phyloP scores from a whole-genome alignment of 2,888 invertebrate genomes.

The Napeogenes sylphis region DNA sequence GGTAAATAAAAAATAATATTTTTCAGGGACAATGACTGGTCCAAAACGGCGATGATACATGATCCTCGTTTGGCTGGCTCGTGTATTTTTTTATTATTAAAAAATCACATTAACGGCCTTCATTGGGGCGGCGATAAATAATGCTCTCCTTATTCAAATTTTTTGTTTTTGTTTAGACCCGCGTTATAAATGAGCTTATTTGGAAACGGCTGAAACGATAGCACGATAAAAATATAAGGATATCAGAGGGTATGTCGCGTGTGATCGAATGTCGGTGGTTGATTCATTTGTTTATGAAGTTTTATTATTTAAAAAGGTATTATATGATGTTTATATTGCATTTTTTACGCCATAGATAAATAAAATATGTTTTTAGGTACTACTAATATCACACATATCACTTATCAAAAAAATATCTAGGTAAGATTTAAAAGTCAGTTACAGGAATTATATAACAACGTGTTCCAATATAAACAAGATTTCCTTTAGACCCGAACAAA shows the following conservation, averaged over 20 bases:
- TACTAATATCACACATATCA: no score
- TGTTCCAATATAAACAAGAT: no score
- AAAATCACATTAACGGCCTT: constrained; percentile 78
- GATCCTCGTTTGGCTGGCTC: constrained; percentile 73
- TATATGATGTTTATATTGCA: not conserved
- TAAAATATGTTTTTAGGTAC: no score
- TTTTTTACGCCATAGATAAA: no score
- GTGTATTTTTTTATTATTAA: constrained; percentile 72
- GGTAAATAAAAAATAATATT: constrained; percentile 57
- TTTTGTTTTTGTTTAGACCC: constrained; percentile 73
- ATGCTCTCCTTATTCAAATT: constrained; percentile 78
- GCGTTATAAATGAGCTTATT: constrained; percentile 78
- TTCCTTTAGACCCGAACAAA: no score
- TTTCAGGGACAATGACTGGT: constrained; percentile 73
- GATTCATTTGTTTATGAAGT: no score
- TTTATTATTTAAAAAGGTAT: not conserved
- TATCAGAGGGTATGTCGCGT: constrained; percentile 18
- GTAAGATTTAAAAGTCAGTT: no score
- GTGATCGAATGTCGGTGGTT: constrained; percentile 16
- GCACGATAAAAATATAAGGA: constrained; percentile 61
- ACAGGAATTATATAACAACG: no score
- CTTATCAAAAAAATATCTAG: no score
- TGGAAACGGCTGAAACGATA: constrained; percentile 70
- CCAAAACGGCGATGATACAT: constrained; percentile 76
- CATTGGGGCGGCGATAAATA: constrained; percentile 78